Base-by-base conservation (phyloP, 2,113 vertebrate species). In the Cyprinodon brontotheroides region DNA sequence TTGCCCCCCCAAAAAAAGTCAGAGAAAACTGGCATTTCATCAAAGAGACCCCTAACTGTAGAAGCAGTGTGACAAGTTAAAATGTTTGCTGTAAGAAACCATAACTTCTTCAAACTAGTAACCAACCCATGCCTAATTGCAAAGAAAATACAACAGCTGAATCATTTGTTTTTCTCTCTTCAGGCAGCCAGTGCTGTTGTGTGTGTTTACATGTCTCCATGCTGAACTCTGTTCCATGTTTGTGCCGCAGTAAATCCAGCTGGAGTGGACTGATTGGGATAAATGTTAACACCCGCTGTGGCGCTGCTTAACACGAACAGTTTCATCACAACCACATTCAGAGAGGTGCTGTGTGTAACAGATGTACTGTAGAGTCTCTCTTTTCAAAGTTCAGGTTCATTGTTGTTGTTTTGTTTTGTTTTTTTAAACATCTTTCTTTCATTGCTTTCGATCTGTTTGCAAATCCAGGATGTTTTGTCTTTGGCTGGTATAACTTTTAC, bases 201-300 rank as follows among this genome's bases (percentile, higher is more conserved):
- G 71, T 87, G 72, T 88, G 89, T 91, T 93, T 93, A 91, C 86
- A 86, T 87, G 81, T 90, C 81, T 85, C 75, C 87, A 83, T 60
- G 80, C 82, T 83, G 84, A 86, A 80, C 79, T 77, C 77, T 83
- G 84, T 75, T 69, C 84, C 70, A 80, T 63, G 70, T 85, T 80
- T 73, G 79, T 78, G 83, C 85, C 82, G 71, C 87, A 86, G 81
- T 70, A 43, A 84, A 79, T 73, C 79, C 84, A 75, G 65, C 69
- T 68, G 78, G 80, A 87, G 76, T 77, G 78, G 80, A 86, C 78
- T 77, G 78, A 64, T 71, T 47, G 74, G 47, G 81, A 75, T 67
- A 68, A 72, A 89, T 75, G 37, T 83, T 48, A 59, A 82, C 77
- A 81, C 75, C 86, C 75, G 65, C 69, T 63, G 72, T 65, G 83